Evolutionary conservation across 2,888 invertebrate species (phyloP).

Genomic region (Nemoura dubitans): DNA sequence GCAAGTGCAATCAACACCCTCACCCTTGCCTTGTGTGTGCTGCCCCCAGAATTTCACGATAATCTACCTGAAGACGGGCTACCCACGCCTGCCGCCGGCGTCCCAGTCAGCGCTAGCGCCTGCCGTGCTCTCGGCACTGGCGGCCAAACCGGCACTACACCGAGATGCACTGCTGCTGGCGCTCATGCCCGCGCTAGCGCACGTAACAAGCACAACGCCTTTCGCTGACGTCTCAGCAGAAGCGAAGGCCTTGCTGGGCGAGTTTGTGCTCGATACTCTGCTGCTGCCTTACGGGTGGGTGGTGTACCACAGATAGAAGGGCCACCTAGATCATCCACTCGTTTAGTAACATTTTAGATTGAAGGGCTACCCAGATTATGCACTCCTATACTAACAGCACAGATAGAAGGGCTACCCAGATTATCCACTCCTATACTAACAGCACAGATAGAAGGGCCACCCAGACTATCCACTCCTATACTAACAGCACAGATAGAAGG

Average conservation of each 20-base stretch:
- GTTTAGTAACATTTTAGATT: too few species aligned
- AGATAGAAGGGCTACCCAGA: too few species aligned
- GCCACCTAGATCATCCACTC: too few species aligned
- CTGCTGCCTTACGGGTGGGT: slow-evolving; percentile 85
- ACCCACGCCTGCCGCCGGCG: slow-evolving; percentile 78
- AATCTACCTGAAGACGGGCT: slow-evolving; percentile 93
- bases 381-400: too few species aligned
- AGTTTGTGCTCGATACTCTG: slow-evolving; percentile 83
- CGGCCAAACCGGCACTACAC: slow-evolving; percentile 82
- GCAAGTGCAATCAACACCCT: background rate
- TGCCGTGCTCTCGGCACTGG: slow-evolving; percentile 77
- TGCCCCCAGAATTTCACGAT: slow-evolving; percentile 84
- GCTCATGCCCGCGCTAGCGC: slow-evolving; percentile 80
- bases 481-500: too few species aligned
- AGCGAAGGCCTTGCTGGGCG: slow-evolving; percentile 68
- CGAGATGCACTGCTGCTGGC: slow-evolving; percentile 85
- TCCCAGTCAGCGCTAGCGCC: slow-evolving; percentile 81
- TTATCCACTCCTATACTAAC: too few species aligned
- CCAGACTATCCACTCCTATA: too few species aligned
- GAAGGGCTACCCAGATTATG: too few species aligned
- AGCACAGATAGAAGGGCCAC: too few species aligned
- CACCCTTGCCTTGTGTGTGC: too few species aligned
- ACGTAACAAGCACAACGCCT: slow-evolving; percentile 72
- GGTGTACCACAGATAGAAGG: too few species aligned
- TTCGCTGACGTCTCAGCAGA: slow-evolving; percentile 66